These are phyloP conservation scores for Riptortus pedestris DNA, from an alignment of 1,140 invertebrate genomes.

Conservation along the genomic window DNA sequence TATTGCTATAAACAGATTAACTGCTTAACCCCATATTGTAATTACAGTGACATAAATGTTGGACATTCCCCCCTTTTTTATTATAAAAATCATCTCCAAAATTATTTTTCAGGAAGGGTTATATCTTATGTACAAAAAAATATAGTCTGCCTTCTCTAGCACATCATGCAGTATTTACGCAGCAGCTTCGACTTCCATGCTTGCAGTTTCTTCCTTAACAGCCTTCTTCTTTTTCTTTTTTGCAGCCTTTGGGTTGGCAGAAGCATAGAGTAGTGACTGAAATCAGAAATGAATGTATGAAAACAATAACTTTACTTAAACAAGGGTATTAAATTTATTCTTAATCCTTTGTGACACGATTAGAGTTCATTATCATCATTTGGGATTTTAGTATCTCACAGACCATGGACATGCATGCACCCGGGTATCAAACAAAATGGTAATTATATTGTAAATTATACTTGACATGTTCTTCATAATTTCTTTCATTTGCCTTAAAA, in stretches of 20 bases:
- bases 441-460: no score
- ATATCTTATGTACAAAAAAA: constrained; percentile 16
- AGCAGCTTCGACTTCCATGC: constrained; percentile 25
- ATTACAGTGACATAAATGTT: neutral
- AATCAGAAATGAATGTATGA: constrained; percentile 32
- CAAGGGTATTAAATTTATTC: no score
- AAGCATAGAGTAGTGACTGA: constrained; percentile 56
- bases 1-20: constrained; percentile 3
- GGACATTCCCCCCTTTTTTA: constrained; percentile 3
- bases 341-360: no score
- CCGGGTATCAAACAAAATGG: no score
- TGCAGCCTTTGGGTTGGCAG: constrained; percentile 64
- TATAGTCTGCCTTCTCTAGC: neutral
- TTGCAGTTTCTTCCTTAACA: constrained; percentile 36
- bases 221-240: constrained; percentile 86
- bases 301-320: no score
- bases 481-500: no score
- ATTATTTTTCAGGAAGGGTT: neutral
- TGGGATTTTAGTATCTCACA: no score
- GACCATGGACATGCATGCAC: no score
- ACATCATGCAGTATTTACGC: constrained; percentile 1
- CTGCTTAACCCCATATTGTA: neutral
- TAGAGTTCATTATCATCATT: no score
- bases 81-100: neutral
- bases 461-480: no score